These are phyloP conservation scores for Hemicordylus capensis DNA, from an alignment of 2,113 vertebrate species.

Conservation along the genomic window DNA sequence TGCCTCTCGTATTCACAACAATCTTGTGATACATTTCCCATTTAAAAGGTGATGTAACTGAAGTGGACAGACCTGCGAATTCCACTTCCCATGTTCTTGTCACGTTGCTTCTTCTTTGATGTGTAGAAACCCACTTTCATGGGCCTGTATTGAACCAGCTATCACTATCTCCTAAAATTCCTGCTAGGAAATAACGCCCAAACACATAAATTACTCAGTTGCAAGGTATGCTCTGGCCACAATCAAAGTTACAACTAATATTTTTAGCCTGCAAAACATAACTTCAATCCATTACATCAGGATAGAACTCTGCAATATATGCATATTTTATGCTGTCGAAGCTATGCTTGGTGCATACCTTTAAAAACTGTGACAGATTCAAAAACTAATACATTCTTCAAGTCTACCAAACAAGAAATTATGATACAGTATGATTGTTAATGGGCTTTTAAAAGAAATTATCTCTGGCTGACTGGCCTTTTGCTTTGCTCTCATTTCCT, in stretches of 20 bases:
- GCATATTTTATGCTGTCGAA: neutral
- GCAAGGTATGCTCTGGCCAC: neutral
- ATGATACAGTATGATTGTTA: conserved; percentile 4
- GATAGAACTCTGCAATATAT: neutral
- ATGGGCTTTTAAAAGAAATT: conserved; percentile 33
- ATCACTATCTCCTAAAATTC: neutral
- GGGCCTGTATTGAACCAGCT: neutral
- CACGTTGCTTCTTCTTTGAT: neutral
- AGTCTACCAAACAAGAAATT: conserved; percentile 21
- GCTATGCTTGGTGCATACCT: neutral
- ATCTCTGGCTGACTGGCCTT: conserved; percentile 42
- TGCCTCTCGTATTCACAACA: neutral
- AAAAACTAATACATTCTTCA: conserved; percentile 16
- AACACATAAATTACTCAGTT: neutral
- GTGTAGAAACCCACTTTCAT: neutral
- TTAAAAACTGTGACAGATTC: conserved; percentile 11
- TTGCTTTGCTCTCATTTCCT: conserved; percentile 60
- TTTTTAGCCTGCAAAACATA: conserved; percentile 12
- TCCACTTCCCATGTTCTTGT: neutral
- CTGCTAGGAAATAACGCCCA: neutral
- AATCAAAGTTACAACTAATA: conserved; percentile 15
- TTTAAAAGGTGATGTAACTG: neutral
- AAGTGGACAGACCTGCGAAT: neutral
- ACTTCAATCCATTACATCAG: neutral
- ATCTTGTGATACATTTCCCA: neutral